Conservation (phyloP, 2,888 invertebrate species). For the Idaea straminata region DNA sequence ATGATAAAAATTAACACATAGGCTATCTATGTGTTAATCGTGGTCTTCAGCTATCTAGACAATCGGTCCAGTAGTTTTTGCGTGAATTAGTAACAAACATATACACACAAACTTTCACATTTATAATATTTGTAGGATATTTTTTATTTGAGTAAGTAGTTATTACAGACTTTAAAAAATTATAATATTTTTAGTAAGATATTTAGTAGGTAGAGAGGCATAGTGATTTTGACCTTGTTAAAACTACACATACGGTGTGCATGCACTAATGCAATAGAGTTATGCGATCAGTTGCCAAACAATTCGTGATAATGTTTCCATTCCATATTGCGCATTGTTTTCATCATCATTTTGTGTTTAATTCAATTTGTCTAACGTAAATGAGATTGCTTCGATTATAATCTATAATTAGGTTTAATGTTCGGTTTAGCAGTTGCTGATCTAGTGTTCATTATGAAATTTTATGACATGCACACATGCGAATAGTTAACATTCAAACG, state of each 20-base stretch:
- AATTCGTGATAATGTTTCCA: conserved; percentile 40
- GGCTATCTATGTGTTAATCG: too few relatives aligned
- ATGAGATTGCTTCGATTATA: conserved; percentile 1
- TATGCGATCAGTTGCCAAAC: conserved; percentile 45
- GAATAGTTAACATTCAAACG: not conserved
- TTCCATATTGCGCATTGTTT: conserved; percentile 21
- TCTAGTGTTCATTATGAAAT: not conserved
- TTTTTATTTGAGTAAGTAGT: too few relatives aligned
- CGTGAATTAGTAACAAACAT: too few relatives aligned
- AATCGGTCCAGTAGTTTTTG: too few relatives aligned
- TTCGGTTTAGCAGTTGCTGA: not conserved
- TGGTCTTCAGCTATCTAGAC: too few relatives aligned
- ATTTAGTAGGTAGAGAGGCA: not conserved
- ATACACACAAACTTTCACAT: too few relatives aligned
- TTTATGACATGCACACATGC: not conserved
- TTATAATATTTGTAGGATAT: too few relatives aligned
- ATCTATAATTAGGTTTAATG: conserved; percentile 2
- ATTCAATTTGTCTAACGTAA: conserved; percentile 12
- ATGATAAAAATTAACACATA: too few relatives aligned
- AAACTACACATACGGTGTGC: conserved; percentile 2
- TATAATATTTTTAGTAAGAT: too few relatives aligned
- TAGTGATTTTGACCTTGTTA: not conserved
- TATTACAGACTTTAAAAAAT: too few relatives aligned
- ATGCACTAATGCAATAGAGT: conserved; percentile 21
- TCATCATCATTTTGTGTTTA: conserved; percentile 15